Base-by-base conservation (phyloP, 2,888 invertebrate species). In the Cephalotes varians region DNA sequence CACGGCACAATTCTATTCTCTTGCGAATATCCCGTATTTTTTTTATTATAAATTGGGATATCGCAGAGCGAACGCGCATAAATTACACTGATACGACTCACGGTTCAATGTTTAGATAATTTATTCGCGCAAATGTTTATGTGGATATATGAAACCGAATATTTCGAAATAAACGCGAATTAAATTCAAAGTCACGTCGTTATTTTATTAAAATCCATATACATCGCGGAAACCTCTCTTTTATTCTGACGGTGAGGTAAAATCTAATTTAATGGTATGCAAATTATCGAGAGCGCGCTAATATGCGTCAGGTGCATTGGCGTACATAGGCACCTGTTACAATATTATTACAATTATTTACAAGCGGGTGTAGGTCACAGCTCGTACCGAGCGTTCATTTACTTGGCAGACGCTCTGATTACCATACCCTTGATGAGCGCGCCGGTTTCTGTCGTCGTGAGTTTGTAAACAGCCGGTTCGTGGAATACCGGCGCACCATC, bases 401-500 rank as follows among this genome's bases (percentile, higher is more conserved):
- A 65, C 76, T 76, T 65, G 37, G 65, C 25, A 64, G 64, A 62
- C 74, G 49, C 65, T 64, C 28, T 21, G 67, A 69, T 77, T 69
- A 69, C 77, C 54, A 69, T 77, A 69, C 54, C 21, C 21, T 69
- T 34, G 69, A 76, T 67, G 67, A 76, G 44, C 74, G 49, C 49
- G 34, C 18, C 49, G 37, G 67, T 28, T 31, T 40, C 21, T 28
- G 56, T 44, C 54, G 54, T 40, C 71, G 54, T 31, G 71, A 77
- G 77, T 77, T 71, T 56, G 71, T 79, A 56, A 79, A 71, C 77
- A 56, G 71, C 51, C 74, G 65, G 31, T 56, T 40, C 54, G 69
- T 40, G 77, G 71, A 71, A 71, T 71, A 79, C 56, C 44, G 76
- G 58, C 64, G 81, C 76, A 65, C 15, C 77, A 12, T 65, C 72